Evolutionary conservation across 2,113 vertebrate genomes (phyloP).

Genomic region (Micronycteris hirsuta): DNA sequence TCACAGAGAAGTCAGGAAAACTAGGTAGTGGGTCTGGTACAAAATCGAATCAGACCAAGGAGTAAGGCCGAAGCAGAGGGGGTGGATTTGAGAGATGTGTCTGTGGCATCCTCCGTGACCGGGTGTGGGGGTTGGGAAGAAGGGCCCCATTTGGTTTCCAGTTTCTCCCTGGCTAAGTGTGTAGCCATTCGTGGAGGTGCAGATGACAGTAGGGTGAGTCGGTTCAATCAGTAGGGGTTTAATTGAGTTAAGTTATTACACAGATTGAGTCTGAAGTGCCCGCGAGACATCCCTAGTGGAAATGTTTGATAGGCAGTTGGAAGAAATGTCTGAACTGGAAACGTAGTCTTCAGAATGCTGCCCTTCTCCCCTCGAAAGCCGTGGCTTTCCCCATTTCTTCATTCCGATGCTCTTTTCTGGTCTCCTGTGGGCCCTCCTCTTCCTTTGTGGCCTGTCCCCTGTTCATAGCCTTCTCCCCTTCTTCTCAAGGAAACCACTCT

Average conservation of each 20-base stretch:
- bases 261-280: background rate
- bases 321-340: background rate
- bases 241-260: background rate
- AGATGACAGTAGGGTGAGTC: background rate
- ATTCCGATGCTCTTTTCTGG: background rate
- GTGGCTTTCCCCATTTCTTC: background rate
- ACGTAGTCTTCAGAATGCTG: background rate
- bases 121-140: accelerated
- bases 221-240: background rate
- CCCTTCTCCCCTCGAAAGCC: background rate
- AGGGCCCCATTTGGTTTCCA: background rate
- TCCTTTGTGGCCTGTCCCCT: background rate
- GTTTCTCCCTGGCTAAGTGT: background rate
- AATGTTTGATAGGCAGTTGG: background rate
- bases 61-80: background rate
- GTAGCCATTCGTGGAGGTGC: background rate
- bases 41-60: background rate
- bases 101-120: background rate
- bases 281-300: background rate
- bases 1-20: background rate
- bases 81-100: background rate
- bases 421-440: background rate
- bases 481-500: background rate
- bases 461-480: background rate
- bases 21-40: background rate